phyloP scores from a whole-genome alignment of 2,113 vertebrate species.

The Mobula hypostoma region DNA sequence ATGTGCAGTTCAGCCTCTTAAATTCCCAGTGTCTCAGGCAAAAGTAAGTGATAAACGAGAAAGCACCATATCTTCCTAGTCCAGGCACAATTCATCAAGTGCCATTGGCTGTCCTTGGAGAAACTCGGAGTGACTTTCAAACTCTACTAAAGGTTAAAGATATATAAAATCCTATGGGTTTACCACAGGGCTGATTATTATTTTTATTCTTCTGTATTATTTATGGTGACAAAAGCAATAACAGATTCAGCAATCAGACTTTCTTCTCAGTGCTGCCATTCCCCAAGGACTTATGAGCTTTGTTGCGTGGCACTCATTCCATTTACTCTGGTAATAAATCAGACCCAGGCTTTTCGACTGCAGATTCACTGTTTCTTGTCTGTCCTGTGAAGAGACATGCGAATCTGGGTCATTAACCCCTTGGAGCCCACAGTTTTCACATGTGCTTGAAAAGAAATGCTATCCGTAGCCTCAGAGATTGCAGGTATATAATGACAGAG shows the following conservation, averaged over 20 bases:
- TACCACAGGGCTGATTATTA: slow-evolving; percentile 24
- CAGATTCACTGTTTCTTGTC: slow-evolving; percentile 16
- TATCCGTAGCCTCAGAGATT: neutral
- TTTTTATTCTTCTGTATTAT: slow-evolving; percentile 36
- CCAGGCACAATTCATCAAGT: slow-evolving; percentile 5
- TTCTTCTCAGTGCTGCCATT: slow-evolving; percentile 9
- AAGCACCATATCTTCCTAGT: slow-evolving; percentile 12
- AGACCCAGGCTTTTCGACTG: neutral
- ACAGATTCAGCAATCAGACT: slow-evolving; percentile 35
- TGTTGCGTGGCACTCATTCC: slow-evolving; percentile 33
- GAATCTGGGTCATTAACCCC: slow-evolving; percentile 30
- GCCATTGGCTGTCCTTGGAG: neutral
- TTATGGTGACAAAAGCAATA: slow-evolving; percentile 32
- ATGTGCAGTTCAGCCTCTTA: neutral
- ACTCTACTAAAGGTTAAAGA: slow-evolving; percentile 23
- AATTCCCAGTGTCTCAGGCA: neutral
- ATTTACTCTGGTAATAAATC: slow-evolving; percentile 33
- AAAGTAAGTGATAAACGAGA: slow-evolving; percentile 27
- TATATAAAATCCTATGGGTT: slow-evolving; percentile 27
- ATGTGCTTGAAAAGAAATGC: neutral
- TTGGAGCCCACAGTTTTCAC: neutral
- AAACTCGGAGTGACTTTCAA: slow-evolving; percentile 25
- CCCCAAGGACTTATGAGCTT: slow-evolving; percentile 34
- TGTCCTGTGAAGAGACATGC: slow-evolving; percentile 1
- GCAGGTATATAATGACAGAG: neutral